phyloP scores from a whole-genome alignment of 2,113 vertebrate species.

The Rattus rattus region DNA sequence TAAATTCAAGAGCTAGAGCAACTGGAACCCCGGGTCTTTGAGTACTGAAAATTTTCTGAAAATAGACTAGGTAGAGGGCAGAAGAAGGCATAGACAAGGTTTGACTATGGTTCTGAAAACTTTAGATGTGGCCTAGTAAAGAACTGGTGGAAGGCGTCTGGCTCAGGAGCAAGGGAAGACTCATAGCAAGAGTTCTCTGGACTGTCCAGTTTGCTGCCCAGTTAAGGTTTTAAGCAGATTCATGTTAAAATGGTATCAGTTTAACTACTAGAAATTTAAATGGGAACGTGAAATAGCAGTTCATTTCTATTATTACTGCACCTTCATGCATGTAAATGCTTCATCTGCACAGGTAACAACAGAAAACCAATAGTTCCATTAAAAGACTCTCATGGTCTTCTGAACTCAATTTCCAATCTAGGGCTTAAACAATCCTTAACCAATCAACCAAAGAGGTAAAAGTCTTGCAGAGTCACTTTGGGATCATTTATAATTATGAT shows the following conservation, averaged over 20 bases:
- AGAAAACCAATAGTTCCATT: slow-evolving; percentile 23
- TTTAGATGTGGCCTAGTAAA: background rate
- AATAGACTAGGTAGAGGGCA: background rate
- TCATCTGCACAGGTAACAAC: slow-evolving; percentile 45
- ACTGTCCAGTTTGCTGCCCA: slow-evolving; percentile 15
- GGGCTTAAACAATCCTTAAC: slow-evolving; percentile 31
- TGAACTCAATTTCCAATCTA: slow-evolving; percentile 15
- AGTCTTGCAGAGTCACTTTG: slow-evolving; percentile 10
- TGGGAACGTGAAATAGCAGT: slow-evolving; percentile 42
- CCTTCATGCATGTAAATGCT: slow-evolving; percentile 34
- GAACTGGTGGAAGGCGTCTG: background rate
- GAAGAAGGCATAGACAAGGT: background rate
- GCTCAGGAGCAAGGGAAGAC: slow-evolving; percentile 21
- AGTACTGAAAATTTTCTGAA: background rate
- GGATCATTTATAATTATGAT: slow-evolving; percentile 23
- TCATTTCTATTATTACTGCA: slow-evolving; percentile 2
- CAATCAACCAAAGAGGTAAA: slow-evolving; percentile 26
- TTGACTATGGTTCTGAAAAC: background rate
- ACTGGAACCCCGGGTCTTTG: background rate
- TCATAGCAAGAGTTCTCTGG: background rate
- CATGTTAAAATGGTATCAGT: slow-evolving; percentile 16
- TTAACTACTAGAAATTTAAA: slow-evolving; percentile 54
- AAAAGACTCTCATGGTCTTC: slow-evolving; percentile 38
- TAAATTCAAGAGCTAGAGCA: slow-evolving; percentile 1
- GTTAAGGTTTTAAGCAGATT: slow-evolving; percentile 18